Evolutionary conservation across 2,797 vertebrate species (phyloP).

Genomic region (Euphonia xanthogaster): DNA sequence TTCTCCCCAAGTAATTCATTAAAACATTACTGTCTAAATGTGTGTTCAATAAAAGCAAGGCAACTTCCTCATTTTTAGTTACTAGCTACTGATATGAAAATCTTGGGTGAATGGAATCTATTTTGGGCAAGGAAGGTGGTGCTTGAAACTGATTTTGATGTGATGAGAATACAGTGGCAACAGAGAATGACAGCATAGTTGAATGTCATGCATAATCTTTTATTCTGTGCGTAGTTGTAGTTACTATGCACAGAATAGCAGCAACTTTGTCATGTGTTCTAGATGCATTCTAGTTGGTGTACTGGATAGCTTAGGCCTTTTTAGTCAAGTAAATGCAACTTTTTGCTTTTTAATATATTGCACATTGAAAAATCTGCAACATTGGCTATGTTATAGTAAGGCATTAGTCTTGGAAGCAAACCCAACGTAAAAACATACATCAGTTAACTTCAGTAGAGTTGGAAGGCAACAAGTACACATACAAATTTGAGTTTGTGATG

Average conservation of each 20-base stretch:
- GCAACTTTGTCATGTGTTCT: background rate
- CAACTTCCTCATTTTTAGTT: background rate
- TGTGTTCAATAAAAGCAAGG: background rate
- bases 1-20: background rate
- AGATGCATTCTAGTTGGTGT: background rate
- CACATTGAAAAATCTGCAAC: background rate
- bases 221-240: background rate
- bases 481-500: background rate
- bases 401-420: background rate
- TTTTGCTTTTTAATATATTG: background rate
- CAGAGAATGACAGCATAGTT: background rate
- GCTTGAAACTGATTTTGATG: background rate
- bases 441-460: background rate
- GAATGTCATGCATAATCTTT: too few relatives aligned
- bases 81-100: background rate
- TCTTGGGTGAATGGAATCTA: background rate
- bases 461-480: background rate
- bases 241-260: background rate
- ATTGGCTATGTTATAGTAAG: background rate
- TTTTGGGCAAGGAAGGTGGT: background rate
- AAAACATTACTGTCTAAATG: background rate
- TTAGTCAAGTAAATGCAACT: background rate
- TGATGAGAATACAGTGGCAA: background rate
- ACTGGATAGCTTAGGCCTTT: background rate
- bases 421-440: accelerated